These are phyloP conservation scores for Pygmarrhopalites habei DNA, from an alignment of 1,140 invertebrate genomes.

Conservation along the genomic window DNA sequence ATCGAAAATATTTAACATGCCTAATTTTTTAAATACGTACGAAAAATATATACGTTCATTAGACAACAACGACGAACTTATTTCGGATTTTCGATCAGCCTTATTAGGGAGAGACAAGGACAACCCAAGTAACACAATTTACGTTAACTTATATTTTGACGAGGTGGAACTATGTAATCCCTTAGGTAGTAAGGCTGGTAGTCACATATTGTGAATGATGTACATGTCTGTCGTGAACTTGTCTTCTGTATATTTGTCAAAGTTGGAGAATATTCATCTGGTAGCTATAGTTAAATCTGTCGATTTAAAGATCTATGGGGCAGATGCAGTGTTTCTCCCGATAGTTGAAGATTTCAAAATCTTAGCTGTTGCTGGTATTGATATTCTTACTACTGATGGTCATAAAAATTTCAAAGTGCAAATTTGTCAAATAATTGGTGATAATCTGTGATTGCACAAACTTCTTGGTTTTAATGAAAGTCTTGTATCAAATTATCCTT, in stretches of 20 bases:
- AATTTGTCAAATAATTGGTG: conserved; percentile 40
- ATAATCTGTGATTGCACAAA: conserved; percentile 43
- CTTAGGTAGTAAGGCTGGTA: not conserved
- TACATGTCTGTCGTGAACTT: conserved; percentile 7
- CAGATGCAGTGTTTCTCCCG: not conserved
- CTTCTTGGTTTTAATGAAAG: conserved; percentile 41
- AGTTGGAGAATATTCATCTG: conserved; percentile 15
- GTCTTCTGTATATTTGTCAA: not conserved
- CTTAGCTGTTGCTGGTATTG: conserved; percentile 40
- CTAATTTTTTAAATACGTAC: not conserved
- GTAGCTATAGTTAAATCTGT: conserved; percentile 2
- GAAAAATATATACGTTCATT: not conserved
- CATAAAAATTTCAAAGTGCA: conserved; percentile 38
- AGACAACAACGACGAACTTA: too few relatives aligned
- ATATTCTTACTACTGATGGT: conserved; percentile 21
- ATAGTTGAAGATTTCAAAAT: conserved; percentile 38
- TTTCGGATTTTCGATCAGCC: too few relatives aligned
- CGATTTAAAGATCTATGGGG: not conserved
- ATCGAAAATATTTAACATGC: not conserved
- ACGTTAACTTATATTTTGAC: conserved; percentile 12
- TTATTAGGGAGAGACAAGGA: too few relatives aligned
- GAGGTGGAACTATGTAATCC: conserved; percentile 22
- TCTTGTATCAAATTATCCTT: conserved; percentile 40
- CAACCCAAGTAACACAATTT: not conserved
- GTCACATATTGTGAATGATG: conserved; percentile 4